phyloP scores from a whole-genome alignment of 2,888 invertebrate species.

The Microctonus hyperodae region DNA sequence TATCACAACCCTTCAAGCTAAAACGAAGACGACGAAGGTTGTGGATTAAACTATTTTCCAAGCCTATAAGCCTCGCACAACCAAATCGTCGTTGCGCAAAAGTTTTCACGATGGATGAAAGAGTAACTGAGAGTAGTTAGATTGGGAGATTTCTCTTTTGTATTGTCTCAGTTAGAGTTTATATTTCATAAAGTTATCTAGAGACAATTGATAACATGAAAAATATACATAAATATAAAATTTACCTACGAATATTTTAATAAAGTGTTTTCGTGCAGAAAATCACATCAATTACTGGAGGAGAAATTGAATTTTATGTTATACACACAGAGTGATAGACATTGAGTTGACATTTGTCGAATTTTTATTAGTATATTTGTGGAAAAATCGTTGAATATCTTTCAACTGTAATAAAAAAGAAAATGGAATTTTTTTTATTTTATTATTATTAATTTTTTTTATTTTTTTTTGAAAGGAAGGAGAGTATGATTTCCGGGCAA shows the following conservation, averaged over 20 bases:
- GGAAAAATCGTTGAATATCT: not conserved
- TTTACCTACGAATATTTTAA: not conserved
- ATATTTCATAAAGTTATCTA: not conserved
- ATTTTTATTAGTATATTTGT: slow-evolving; percentile 5
- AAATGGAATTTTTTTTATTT: not conserved
- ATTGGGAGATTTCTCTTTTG: slow-evolving; percentile 26
- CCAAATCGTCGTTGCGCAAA: slow-evolving; percentile 9
- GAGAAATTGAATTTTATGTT: not conserved
- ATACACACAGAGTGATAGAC: not conserved
- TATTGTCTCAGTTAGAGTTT: not conserved
- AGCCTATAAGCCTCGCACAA: slow-evolving; percentile 17
- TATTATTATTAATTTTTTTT: not conserved
- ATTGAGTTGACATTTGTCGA: not conserved
- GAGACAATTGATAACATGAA: not conserved
- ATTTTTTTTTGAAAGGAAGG: not conserved
- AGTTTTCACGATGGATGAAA: slow-evolving; percentile 19
- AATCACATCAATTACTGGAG: not conserved
- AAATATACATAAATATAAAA: not conserved
- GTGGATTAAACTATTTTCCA: slow-evolving; percentile 27
- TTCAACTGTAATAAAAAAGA: not conserved
- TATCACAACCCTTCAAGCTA: not conserved
- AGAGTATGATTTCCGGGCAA: slow-evolving; percentile 21
- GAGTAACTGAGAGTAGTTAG: slow-evolving; percentile 23
- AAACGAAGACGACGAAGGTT: slow-evolving; percentile 1
- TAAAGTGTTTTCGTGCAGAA: not conserved